Conservation (phyloP, 2,797 vertebrate genomes). For the Lateolabrax maculatus region DNA sequence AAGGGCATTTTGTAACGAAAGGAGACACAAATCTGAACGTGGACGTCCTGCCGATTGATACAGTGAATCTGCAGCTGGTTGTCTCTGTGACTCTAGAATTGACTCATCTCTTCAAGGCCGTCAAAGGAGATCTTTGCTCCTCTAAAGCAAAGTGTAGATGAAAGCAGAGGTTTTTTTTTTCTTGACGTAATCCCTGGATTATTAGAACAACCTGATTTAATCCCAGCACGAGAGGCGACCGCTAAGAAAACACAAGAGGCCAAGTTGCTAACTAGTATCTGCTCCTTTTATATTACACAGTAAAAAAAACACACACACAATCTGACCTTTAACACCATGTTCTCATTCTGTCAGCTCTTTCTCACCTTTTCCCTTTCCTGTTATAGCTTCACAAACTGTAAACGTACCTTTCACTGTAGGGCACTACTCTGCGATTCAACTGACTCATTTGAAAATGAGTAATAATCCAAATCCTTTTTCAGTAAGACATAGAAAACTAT, state of each 20-base stretch:
- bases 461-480: background rate
- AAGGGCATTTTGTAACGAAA: conserved; percentile 40
- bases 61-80: conserved; percentile 6
- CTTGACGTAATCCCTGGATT: conserved; percentile 16
- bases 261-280: background rate
- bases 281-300: conserved; percentile 17
- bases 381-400: conserved; percentile 22
- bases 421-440: background rate
- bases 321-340: conserved; percentile 63
- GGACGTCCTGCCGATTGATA: conserved; percentile 24
- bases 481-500: background rate
- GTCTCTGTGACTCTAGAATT: conserved; percentile 30
- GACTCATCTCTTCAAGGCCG: conserved; percentile 40
- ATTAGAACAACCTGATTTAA: conserved; percentile 13
- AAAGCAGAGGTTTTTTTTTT: conserved; percentile 4
- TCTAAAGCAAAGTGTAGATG: conserved; percentile 48
- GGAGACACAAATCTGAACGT: conserved; percentile 39
- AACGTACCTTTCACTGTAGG: background rate
- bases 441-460: background rate
- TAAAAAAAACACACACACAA: background rate
- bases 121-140: conserved; percentile 36
- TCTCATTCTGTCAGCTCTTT: conserved; percentile 62
- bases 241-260: conserved; percentile 7
- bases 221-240: background rate
- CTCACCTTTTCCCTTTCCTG: conserved; percentile 10